Base-by-base conservation (phyloP, 2,113 vertebrate genomes). In the Meles meles region DNA sequence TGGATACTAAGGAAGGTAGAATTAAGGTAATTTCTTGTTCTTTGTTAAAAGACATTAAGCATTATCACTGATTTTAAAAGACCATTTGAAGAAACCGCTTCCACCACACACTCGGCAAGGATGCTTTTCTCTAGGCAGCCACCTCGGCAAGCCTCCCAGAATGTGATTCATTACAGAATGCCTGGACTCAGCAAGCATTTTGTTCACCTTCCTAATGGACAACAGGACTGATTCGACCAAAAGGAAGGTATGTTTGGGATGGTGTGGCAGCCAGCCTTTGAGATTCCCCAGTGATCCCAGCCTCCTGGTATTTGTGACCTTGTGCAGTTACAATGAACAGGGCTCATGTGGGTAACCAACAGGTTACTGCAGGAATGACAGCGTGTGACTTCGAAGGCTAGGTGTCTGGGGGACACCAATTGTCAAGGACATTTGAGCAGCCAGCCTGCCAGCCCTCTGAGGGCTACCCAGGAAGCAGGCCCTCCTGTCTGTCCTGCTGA, bases 1-100 rank as follows among this genome's bases (percentile, higher is more conserved):
- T 74, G 23, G 39, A 20, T 49, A 77, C 2, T 65, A 6, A 18
- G 14, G 10, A 88, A 21, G 23, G 5, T 67, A 65, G n/a, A 92
- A 86, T 79, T 77, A 79, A 96, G 57, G 39, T 27, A 21, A 77
- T 83, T 88, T 89, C 72, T 47, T 61, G 84, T 96, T 77, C 74
- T 14, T 77, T 31, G 74, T 47, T 47, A 97, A 92, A 71, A 15
- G 61, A 88, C 49, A 72, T n/a, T 79, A 88, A 67, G 23, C 61
- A 34, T 72, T 42, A 88, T n/a, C 55, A 71, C 37, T 92, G 42
- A 95, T n/a, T 89, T 92, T 67, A 92, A 96, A 90, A 93, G 37
- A 87, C 29, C 27, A 7, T 92, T 20, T 57, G 27, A 93, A 79
- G 94, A 91, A 93, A 95, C 94, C 25, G 12, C 39, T 72, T 59